These are phyloP conservation scores for Mizuhopecten yessoensis DNA, from an alignment of 1,140 invertebrate genomes.

Conservation along the genomic window DNA sequence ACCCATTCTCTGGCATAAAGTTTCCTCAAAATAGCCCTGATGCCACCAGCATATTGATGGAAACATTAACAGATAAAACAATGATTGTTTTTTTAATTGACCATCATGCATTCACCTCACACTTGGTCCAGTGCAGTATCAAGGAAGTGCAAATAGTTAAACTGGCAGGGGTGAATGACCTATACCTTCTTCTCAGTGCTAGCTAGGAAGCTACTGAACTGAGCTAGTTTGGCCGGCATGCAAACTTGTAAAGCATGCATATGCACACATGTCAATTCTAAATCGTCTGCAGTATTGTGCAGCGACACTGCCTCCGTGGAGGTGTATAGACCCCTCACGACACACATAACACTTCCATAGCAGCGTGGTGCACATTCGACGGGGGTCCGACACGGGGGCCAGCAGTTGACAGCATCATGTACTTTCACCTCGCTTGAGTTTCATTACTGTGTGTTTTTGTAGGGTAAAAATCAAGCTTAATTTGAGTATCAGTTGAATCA, in stretches of 20 bases:
- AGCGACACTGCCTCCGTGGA: conserved; percentile 1
- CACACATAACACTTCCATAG: conserved; percentile 9
- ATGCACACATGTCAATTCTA: conserved; percentile 27
- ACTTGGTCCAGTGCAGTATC: too few species aligned
- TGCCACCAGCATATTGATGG: too few species aligned
- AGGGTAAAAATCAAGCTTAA: not conserved
- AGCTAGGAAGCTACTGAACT: not conserved
- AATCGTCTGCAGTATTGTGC: conserved; percentile 5
- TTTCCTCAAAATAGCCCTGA: too few species aligned
- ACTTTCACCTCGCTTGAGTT: not conserved
- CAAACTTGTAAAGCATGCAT: conserved; percentile 1
- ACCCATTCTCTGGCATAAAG: too few species aligned
- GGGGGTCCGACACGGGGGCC: not conserved
- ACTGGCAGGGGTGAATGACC: not conserved
- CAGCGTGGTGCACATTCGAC: not conserved
- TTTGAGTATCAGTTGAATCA: not conserved
- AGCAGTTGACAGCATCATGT: not conserved
- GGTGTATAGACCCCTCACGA: conserved; percentile 23
- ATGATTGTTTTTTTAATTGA: too few species aligned
- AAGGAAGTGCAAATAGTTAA: too few species aligned
- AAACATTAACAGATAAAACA: too few species aligned
- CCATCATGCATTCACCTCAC: too few species aligned
- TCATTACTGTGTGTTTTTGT: not conserved
- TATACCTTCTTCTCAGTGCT: not conserved
- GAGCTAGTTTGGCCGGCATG: not conserved